Evolutionary conservation across 2,113 vertebrate genomes (phyloP), one percentile per base, ranked within the genome.

Genomic region (Brienomyrus longianalis): DNA sequence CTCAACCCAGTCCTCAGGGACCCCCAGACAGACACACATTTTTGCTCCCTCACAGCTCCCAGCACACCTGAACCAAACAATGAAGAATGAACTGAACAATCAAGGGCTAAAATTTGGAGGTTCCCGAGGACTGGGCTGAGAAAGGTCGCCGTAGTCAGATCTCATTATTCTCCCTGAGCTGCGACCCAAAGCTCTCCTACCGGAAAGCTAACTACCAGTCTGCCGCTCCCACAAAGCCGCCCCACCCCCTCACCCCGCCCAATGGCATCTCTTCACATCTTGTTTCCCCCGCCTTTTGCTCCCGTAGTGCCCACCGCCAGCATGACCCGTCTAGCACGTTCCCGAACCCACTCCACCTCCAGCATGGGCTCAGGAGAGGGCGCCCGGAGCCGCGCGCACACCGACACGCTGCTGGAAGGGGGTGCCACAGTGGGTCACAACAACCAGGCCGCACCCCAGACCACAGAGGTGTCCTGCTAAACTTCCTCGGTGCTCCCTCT

Each of bases 301-400:
- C 62, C 89, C 93, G 47, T 95, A 99, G 98, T 99, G 96, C 97
- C 98, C 45, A 96, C 97, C 19, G 98, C 95, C 5, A 96, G 96
- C 31, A 98, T 99, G 98, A 98, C 98, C 62, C 95, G 98, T 50
- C 94, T 98, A 91, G 96, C 95, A 59, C 97, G 98, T 88, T 97
- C 98, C 89, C 97, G 98, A 83, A 98, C 97, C 88, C 97, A 98
- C 93, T 98, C 98, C 0, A 96, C 97, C 83, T 98, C 98, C 5
- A 99, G 97, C 31, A 93, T 97, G 39, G 96, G 97, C 91, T 98
- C 98, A 2, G 94, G 94, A 0, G 97, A 99, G 6, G 96, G 97
- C 17, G 47, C 91, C 27, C 97, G 97, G 88, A 96, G 95, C 94
- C 96, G 97, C 43, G 94, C 96, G 50, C 92, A 96, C 17, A 93